Base-by-base conservation (phyloP, 2,888 invertebrate species). In the Apodemia duryi region DNA sequence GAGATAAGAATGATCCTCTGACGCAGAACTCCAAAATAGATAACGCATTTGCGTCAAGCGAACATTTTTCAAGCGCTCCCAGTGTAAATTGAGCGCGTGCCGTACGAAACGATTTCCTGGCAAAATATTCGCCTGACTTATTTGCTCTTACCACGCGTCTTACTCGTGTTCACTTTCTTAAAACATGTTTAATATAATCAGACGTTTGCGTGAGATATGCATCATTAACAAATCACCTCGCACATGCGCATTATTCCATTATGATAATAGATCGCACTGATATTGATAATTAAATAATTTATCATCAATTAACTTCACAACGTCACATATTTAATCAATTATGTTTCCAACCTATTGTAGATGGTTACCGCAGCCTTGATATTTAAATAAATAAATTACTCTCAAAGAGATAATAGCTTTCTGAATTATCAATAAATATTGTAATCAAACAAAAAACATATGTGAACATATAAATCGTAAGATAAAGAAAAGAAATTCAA, bases 11-110 rank as follows among this genome's bases (percentile, higher is more conserved):
- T 75, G 76, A 79, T 75, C 79, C 77, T 82, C 81, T 91, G 91
- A 91, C 91, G 91, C 87, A 89, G 82, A 85, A 80, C 80, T 88
- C 88, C 86, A 85, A 91, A 91, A 91, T 91, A 91, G 91, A 91
- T 89, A 91, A 91, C 88, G 86, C 87, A 87, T 90, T 91, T 91
- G 90, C 91, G 91, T 91, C 91, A 91, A 89, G 86, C 84, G 84
- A 77, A 83, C 82, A 88, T 90, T 91, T 91, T 90, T 91, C 84
- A 83, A 84, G 81, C 85, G 73, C 75, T 73, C 74, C 49, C 79
- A 82, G 78, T 81, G 84, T 85, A 87, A 85, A 85, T 86, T 80
- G 79, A 83, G 77, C 84, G 83, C 84, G 82, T 82, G 83, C 86
- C 79, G 81, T 80, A 81, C 82, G 73, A 76, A 83, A 82, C 77